Conservation (phyloP, 2,888 invertebrate species). For the Andrena dorsata region DNA sequence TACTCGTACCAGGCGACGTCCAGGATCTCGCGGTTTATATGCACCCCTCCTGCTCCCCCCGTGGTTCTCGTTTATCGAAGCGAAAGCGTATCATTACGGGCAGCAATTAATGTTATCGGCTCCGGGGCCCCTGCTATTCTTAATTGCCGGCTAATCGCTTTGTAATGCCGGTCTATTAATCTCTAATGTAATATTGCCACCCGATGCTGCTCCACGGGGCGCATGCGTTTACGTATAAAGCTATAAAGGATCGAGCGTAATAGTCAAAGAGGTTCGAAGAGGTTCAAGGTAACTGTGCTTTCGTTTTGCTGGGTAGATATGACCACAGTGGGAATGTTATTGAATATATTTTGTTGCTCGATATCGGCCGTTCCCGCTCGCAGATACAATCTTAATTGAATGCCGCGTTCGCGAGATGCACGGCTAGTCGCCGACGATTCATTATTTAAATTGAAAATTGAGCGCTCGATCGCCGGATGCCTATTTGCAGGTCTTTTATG, state of each 20-base stretch:
- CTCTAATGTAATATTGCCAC: constrained; percentile 49
- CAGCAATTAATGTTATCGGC: constrained; percentile 56
- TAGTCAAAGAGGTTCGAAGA: neutral
- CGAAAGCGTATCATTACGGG: constrained; percentile 56
- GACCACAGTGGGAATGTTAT: constrained; percentile 5
- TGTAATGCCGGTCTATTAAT: constrained; percentile 60
- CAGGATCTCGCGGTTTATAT: constrained; percentile 10
- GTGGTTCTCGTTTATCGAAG: constrained; percentile 50
- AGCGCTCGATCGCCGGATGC: too few relatives aligned
- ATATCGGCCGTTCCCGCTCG: neutral
- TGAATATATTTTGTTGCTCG: constrained; percentile 3
- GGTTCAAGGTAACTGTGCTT: neutral
- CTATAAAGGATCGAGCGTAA: too few relatives aligned
- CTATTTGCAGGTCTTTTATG: too few relatives aligned
- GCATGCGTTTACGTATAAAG: constrained; percentile 6
- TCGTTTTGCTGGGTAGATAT: neutral
- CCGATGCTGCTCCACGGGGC: constrained; percentile 31
- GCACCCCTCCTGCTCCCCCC: constrained; percentile 27
- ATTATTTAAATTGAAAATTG: neutral
- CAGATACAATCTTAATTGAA: constrained; percentile 41
- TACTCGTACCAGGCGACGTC: constrained; percentile 5
- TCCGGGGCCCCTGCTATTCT: constrained; percentile 11
- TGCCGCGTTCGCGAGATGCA: neutral
- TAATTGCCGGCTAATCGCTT: constrained; percentile 61
- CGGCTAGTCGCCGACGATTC: neutral